Evolutionary conservation across 2,888 invertebrate genomes (phyloP).

Genomic region (Cordilura impudica): DNA sequence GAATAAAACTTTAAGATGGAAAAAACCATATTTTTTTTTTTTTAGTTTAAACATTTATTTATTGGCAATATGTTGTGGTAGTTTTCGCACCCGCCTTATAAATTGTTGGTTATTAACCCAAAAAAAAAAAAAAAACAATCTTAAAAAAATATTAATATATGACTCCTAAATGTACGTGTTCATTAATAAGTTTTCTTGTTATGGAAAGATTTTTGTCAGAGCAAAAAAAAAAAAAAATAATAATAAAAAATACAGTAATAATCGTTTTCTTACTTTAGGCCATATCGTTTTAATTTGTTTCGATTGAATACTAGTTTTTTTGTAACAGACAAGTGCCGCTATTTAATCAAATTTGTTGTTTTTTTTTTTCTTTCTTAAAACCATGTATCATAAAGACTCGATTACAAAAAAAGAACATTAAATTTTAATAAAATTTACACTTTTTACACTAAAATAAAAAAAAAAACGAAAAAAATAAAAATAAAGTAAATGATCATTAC

Average conservation of each 20-base stretch:
- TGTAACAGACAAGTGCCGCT: conserved; percentile 25
- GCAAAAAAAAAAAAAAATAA: conserved; percentile 24
- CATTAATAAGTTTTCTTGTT: not conserved
- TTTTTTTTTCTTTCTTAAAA: not conserved
- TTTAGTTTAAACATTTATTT: not conserved
- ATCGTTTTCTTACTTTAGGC: conserved; percentile 8
- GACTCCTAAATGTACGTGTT: conserved; percentile 6
- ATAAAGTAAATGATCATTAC: not conserved
- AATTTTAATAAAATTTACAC: not conserved
- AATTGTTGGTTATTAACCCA: conserved; percentile 21
- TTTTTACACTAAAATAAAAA: not conserved
- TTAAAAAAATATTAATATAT: conserved; percentile 1
- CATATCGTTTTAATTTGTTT: not conserved
- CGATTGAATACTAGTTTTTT: not conserved
- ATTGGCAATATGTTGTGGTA: not conserved
- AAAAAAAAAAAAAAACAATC: conserved; percentile 1
- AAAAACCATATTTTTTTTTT: not conserved
- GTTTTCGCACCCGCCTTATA: conserved; percentile 36
- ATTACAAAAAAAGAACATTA: not conserved
- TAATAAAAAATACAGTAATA: not conserved
- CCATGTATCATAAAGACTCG: conserved; percentile 29
- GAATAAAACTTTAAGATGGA: not conserved
- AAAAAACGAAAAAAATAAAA: too few relatives aligned
- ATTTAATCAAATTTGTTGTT: conserved; percentile 25
- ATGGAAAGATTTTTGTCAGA: conserved; percentile 7